Conservation (phyloP, 2,113 vertebrate species). For the Gymnobelideus leadbeateri region DNA sequence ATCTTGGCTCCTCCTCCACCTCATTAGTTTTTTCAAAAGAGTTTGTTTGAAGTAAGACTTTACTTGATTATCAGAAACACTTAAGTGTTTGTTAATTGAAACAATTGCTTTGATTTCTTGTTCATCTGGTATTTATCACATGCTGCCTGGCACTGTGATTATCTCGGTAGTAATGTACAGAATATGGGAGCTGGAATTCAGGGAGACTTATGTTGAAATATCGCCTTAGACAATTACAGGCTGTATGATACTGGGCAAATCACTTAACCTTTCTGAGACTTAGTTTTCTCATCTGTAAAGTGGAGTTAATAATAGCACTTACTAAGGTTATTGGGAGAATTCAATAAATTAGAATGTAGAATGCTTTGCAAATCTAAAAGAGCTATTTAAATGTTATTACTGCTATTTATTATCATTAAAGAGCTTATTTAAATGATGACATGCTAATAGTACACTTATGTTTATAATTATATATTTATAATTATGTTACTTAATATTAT, state of each 20-base stretch:
- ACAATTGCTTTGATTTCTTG: neutral
- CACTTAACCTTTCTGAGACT: neutral
- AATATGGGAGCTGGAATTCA: neutral
- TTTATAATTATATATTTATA: neutral
- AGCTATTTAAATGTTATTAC: neutral
- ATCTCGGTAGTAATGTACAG: neutral
- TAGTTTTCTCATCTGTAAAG: neutral
- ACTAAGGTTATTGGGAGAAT: neutral
- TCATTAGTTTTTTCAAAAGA: neutral
- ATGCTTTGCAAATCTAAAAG: neutral
- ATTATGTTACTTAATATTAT: neutral
- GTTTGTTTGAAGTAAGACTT: neutral
- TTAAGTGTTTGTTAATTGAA: neutral
- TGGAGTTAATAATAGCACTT: neutral
- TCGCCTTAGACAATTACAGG: neutral
- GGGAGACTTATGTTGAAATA: no score
- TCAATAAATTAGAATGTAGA: neutral
- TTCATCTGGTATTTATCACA: neutral
- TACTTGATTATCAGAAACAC: neutral
- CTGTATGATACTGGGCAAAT: neutral
- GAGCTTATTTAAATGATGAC: neutral
- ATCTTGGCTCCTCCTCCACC: no score
- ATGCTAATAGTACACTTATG: neutral
- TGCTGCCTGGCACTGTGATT: neutral
- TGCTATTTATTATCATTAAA: neutral